Evolutionary conservation across 2,797 vertebrate genomes (phyloP).

Genomic region (Protosalanx chinensis): DNA sequence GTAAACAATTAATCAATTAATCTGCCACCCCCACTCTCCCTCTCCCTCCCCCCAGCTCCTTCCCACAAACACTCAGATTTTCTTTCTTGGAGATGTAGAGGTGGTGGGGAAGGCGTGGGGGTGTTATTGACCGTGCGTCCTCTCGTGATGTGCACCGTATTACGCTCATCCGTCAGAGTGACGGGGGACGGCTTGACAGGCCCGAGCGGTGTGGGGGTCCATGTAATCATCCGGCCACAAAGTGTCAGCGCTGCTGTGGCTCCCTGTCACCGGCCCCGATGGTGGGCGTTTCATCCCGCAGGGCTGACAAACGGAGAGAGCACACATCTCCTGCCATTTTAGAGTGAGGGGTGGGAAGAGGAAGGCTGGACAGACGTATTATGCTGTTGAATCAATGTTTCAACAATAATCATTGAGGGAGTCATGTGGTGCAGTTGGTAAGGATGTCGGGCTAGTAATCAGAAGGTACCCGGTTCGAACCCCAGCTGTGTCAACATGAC

Average conservation of each 20-base stretch:
- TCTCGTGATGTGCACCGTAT: conserved; percentile 71
- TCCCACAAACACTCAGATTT: conserved; percentile 37
- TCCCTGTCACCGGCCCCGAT: not conserved
- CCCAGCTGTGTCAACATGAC: too few relatives aligned
- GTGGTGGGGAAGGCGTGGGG: not conserved
- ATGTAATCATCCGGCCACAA: conserved; percentile 75
- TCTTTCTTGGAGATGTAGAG: not conserved
- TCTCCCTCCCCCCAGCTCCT: conserved; percentile 17
- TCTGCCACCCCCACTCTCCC: conserved; percentile 16
- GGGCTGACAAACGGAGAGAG: not conserved
- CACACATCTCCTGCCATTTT: not conserved
- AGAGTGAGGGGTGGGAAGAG: too few relatives aligned
- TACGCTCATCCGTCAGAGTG: conserved; percentile 77
- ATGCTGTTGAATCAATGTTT: too few relatives aligned
- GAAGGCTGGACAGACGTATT: too few relatives aligned
- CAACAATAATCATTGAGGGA: too few relatives aligned
- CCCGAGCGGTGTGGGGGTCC: conserved; percentile 69
- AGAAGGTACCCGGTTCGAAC: too few relatives aligned
- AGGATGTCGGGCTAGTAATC: too few relatives aligned
- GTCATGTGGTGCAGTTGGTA: too few relatives aligned
- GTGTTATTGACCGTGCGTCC: conserved; percentile 55
- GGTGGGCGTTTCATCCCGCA: not conserved
- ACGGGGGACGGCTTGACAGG: conserved; percentile 70
- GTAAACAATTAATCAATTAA: conserved; percentile 41
- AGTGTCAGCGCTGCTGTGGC: not conserved